Conservation (phyloP, 2,113 vertebrate genomes). For the Chinchilla lanigera region DNA sequence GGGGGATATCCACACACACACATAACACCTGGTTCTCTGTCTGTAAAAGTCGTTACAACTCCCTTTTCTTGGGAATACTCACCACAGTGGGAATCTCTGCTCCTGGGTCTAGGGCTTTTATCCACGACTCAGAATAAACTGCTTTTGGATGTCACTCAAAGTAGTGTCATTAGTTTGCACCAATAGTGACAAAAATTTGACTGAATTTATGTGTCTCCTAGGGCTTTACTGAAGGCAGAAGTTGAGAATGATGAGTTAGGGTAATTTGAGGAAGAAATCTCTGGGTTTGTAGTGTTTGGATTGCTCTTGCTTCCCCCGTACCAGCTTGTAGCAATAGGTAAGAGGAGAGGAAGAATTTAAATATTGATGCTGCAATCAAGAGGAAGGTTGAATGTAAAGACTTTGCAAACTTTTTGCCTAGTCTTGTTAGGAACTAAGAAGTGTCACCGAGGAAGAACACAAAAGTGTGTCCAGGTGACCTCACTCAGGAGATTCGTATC, state of each 20-base stretch:
- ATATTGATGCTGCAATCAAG: neutral
- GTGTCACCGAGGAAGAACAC: neutral
- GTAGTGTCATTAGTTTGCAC: neutral
- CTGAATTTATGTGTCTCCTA: neutral
- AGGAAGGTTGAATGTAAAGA: neutral
- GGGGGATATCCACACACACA: too few species aligned
- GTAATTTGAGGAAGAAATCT: neutral
- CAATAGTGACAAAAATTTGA: neutral
- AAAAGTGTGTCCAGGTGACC: neutral
- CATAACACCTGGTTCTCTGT: too few species aligned
- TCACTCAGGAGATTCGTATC: neutral
- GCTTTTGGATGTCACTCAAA: neutral
- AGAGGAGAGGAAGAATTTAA: neutral
- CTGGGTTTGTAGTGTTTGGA: neutral
- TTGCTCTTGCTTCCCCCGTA: neutral
- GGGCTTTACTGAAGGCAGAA: neutral
- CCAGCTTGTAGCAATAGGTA: neutral
- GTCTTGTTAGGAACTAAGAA: neutral
- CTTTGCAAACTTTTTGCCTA: neutral
- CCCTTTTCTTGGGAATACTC: too few species aligned
- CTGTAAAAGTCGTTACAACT: too few species aligned
- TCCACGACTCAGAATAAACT: neutral
- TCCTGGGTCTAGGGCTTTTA: neutral
- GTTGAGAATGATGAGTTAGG: neutral
- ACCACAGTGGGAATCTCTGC: too few species aligned